Evolutionary conservation across 2,888 invertebrate species (phyloP), one percentile per base, ranked within the genome.

Genomic region (Acleris laterana): DNA sequence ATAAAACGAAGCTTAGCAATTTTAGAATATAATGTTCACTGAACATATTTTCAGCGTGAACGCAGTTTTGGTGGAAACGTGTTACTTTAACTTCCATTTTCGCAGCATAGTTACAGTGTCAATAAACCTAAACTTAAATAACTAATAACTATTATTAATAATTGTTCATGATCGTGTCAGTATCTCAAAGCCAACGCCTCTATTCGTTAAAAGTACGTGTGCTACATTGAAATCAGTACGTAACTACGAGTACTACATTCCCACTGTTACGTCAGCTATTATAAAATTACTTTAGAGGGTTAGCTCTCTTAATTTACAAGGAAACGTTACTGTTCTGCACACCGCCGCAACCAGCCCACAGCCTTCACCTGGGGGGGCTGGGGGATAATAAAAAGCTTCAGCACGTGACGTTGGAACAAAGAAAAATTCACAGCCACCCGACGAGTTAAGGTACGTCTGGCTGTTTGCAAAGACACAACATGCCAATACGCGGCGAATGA

Each of bases 331-430:
- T 68, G 72, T 78, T 80, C 76, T 69, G 69, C 25, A 72, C 74
- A 68, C 71, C 65, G 75, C 75, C 63, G 69, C 72, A 72, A 16
- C n/a, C 69, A 70, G 74, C 72, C 71, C 73, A 70, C 70, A 70
- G 74, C 72, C 71, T 73, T 70, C 70, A 74, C 75, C 68, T 70
- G 72, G 71, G 74, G 71, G 74, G 78, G 73, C 68, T 68, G 64
- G 70, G 68, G 78, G 78, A 83, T 88, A 87, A 88, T 89, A 89
- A 88, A 90, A 88, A 78, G 84, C 84, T 85, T 81, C 77, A 77
- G 85, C 80, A 89, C 88, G 91, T 90, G 91, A 86, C 84, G 71
- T 84, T 79, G 79, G 77, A 81, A 85, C 83, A 85, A 87, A 84
- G 83, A 83, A 85, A 79, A 84, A 82, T 81, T 81, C 78, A 74